Conservation (phyloP, 2,113 vertebrate genomes). For the Acrocephalus arundinaceus region DNA sequence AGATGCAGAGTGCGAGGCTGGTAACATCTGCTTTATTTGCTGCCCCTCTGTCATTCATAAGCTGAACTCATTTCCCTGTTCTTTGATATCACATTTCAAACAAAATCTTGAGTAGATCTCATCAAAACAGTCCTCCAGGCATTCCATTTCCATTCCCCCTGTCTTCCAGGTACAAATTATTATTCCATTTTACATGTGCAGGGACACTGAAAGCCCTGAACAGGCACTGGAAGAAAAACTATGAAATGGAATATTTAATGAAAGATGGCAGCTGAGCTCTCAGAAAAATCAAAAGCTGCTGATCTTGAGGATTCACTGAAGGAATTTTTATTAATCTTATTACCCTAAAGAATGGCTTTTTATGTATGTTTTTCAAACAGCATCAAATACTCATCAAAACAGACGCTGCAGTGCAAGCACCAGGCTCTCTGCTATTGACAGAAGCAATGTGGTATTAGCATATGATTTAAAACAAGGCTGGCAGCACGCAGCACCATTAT, state of each 20-base stretch:
- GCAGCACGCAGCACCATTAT: background rate
- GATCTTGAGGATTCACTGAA: slow-evolving; percentile 45
- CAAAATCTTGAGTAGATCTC: slow-evolving; percentile 57
- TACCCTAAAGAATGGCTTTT: slow-evolving; percentile 59
- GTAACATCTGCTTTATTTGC: slow-evolving; percentile 41
- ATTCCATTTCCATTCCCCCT: slow-evolving; percentile 19
- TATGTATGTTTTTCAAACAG: slow-evolving; percentile 53
- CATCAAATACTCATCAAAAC: slow-evolving; percentile 26
- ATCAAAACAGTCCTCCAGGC: slow-evolving; percentile 48
- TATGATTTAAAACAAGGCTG: background rate
- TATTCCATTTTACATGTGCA: slow-evolving; percentile 53
- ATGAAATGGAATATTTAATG: slow-evolving; percentile 66
- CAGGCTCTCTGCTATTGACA: background rate
- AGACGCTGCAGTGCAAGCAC: background rate
- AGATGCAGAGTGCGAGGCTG: background rate
- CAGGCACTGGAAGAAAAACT: slow-evolving; percentile 23
- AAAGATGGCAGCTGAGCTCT: slow-evolving; percentile 58
- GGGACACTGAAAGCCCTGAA: slow-evolving; percentile 19
- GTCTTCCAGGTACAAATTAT: slow-evolving; percentile 60
- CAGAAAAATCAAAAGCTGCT: slow-evolving; percentile 51
- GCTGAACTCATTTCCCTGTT: slow-evolving; percentile 30
- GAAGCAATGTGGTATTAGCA: background rate
- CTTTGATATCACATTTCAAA: slow-evolving; percentile 59
- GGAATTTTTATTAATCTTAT: slow-evolving; percentile 65
- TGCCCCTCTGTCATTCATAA: slow-evolving; percentile 28